These are phyloP conservation scores for Vombatus ursinus DNA, from an alignment of 2,113 vertebrate species.

Conservation along the genomic window DNA sequence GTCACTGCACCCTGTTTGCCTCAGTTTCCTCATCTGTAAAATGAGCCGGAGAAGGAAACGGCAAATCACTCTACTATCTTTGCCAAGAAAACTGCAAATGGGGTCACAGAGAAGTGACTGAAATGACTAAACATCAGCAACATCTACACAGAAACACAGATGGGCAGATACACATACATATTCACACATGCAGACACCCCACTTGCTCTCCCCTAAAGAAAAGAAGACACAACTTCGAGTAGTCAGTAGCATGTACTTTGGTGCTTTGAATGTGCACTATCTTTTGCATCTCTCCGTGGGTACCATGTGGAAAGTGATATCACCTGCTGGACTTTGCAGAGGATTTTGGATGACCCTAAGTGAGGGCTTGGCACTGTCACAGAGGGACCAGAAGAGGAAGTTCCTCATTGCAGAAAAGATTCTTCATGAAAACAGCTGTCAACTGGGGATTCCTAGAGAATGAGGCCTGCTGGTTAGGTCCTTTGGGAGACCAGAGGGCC, in stretches of 20 bases:
- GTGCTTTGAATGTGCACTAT: too few relatives aligned
- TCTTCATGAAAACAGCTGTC: not conserved
- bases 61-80: too few relatives aligned
- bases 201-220: not conserved
- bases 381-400: not conserved
- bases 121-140: too few relatives aligned
- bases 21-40: too few relatives aligned
- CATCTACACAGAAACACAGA: not conserved
- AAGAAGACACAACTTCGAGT: not conserved
- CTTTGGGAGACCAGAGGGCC: not conserved
- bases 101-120: too few relatives aligned
- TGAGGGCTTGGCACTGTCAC: not conserved
- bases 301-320: not conserved
- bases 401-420: not conserved
- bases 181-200: too few relatives aligned
- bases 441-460: not conserved
- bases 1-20: too few relatives aligned
- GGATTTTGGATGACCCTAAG: not conserved
- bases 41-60: too few relatives aligned
- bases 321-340: not conserved
- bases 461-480: not conserved
- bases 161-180: not conserved
- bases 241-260: not conserved
- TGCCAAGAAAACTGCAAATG: too few relatives aligned
- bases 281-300: not conserved